phyloP scores from a whole-genome alignment of 2,113 vertebrate genomes.

The Eclectus roratus region DNA sequence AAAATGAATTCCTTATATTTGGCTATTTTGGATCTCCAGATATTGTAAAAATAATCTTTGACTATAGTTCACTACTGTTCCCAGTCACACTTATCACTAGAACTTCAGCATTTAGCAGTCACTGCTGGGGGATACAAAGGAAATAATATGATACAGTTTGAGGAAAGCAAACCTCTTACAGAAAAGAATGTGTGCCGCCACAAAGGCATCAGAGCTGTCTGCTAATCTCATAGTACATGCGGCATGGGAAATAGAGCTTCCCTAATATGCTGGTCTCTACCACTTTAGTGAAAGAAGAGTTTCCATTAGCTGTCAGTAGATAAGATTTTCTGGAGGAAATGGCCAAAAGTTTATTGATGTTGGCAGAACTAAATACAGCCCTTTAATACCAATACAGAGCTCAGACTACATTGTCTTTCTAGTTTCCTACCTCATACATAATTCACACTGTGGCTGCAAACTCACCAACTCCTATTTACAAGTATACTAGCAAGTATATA shows the following conservation, averaged over 20 bases:
- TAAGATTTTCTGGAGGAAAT: neutral
- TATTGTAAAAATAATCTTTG: slow-evolving; percentile 19
- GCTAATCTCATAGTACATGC: neutral
- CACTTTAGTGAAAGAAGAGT: neutral
- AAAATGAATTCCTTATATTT: neutral
- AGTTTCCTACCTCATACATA: neutral
- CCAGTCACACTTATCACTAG: neutral
- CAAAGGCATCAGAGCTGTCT: neutral
- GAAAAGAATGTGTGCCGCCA: neutral
- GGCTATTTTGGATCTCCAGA: neutral
- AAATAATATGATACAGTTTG: neutral
- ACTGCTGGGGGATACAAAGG: neutral
- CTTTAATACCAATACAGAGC: neutral
- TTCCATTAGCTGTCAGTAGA: neutral
- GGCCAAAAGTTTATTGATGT: neutral
- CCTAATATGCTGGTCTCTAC: neutral
- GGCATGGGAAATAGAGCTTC: neutral
- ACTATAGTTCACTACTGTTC: slow-evolving; percentile 1
- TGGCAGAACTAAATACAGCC: neutral
- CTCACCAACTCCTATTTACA: neutral
- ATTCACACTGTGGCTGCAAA: neutral
- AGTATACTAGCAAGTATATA: neutral
- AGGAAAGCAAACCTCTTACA: neutral
- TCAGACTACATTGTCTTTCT: neutral
- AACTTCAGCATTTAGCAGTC: slow-evolving; percentile 2